phyloP scores from a whole-genome alignment of 2,113 vertebrate species.

The Jacana jacana region DNA sequence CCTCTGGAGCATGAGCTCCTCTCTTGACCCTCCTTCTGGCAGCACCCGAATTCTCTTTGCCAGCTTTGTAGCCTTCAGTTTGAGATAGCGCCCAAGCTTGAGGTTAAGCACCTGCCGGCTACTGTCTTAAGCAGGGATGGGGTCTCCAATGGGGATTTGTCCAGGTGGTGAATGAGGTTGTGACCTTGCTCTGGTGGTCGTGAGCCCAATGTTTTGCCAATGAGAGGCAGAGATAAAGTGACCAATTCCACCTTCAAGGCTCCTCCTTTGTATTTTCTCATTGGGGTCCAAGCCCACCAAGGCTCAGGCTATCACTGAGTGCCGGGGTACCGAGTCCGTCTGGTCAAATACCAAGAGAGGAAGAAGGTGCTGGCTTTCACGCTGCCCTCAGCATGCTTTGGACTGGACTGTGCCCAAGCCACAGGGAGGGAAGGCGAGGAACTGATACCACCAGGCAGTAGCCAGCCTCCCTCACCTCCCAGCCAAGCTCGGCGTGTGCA shows the following conservation, averaged over 20 bases:
- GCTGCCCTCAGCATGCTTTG: neutral
- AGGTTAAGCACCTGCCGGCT: neutral
- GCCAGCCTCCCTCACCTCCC: neutral
- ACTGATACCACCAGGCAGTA: neutral
- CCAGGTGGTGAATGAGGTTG: neutral
- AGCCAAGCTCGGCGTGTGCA: neutral
- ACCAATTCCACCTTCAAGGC: neutral
- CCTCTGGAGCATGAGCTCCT: rapidly evolving
- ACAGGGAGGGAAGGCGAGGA: neutral
- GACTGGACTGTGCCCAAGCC: neutral
- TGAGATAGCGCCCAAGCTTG: neutral
- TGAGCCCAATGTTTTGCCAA: neutral
- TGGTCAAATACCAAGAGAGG: neutral
- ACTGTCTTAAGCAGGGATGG: neutral
- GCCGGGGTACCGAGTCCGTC: rapidly evolving
- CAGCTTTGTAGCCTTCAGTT: neutral
- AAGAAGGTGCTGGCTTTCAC: neutral
- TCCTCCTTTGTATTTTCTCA: rapidly evolving
- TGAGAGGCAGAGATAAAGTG: neutral
- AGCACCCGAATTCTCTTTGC: neutral
- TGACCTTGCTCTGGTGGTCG: neutral
- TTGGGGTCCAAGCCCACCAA: neutral
- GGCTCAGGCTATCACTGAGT: neutral
- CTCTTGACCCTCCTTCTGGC: neutral
- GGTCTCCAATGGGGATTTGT: neutral